These are phyloP conservation scores for Chymomyza costata DNA, from an alignment of 1,140 invertebrate species.

Conservation along the genomic window DNA sequence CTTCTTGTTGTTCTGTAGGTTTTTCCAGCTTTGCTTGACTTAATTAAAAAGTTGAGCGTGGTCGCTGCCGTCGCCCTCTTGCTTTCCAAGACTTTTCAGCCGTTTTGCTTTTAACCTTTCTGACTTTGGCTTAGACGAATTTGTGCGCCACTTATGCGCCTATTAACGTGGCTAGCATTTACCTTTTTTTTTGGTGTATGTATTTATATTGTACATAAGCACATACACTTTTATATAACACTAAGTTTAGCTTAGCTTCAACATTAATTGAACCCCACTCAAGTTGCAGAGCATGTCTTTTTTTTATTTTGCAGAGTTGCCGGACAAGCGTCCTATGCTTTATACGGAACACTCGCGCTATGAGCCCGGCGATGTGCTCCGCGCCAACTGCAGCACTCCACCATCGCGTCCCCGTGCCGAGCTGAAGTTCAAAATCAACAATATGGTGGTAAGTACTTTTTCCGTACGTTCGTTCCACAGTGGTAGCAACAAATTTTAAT, in stretches of 20 bases:
- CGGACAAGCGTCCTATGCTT: constrained; percentile 78
- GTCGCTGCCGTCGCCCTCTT: constrained; percentile 3
- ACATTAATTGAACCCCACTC: constrained; percentile 31
- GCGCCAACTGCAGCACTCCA: constrained; percentile 82
- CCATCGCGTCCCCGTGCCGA: constrained; percentile 81
- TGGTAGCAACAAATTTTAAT: constrained; percentile 18
- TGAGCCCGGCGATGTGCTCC: constrained; percentile 81
- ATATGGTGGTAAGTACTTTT: constrained; percentile 81
- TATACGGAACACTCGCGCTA: constrained; percentile 80
- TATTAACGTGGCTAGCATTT: constrained; percentile 18
- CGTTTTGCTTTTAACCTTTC: constrained; percentile 20
- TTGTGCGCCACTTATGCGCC: constrained; percentile 31
- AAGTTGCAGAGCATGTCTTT: constrained; percentile 7
- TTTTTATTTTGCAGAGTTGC: constrained; percentile 77
- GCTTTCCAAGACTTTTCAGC: background rate
- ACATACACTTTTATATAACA: background rate
- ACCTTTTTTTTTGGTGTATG: constrained; percentile 25
- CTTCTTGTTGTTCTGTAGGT: constrained; percentile 39
- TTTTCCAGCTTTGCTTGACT: constrained; percentile 45
- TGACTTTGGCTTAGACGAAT: constrained; percentile 14
- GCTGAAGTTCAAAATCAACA: constrained; percentile 85
- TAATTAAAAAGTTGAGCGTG: constrained; percentile 68
- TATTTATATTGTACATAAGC: background rate
- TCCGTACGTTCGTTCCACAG: no score
- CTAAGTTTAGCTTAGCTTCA: background rate